A percentile compares a stretch with the other conserved stretches of the same genome.
These are phyloP conservation scores for Hylaeus anthracinus DNA, from an alignment of 1,140 invertebrate species.

Conservation along the genomic window DNA sequence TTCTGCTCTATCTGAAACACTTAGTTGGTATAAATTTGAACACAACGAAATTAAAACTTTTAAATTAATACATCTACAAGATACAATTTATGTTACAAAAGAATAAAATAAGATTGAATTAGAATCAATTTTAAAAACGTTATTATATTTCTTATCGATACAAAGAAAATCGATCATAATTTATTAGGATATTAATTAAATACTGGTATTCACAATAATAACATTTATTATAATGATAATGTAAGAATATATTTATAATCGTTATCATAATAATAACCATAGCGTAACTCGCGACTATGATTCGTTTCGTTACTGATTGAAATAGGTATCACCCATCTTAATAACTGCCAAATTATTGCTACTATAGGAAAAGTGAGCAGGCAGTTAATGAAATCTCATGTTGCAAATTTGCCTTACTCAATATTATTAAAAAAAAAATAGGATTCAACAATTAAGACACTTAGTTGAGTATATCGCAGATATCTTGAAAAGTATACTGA, in stretches of 20 bases:
- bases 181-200: conserved; percentile 24
- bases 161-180: not conserved
- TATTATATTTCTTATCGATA: not conserved
- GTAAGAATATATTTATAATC: conserved; percentile 74
- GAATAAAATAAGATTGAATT: too few species aligned
- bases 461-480: conserved; percentile 68
- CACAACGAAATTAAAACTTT: too few species aligned
- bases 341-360: conserved; percentile 61
- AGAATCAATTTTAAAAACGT: not conserved
- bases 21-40: too few species aligned
- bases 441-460: conserved; percentile 71
- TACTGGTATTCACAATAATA: conserved; percentile 61
- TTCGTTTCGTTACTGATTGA: conserved; percentile 32
- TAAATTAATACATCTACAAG: too few species aligned
- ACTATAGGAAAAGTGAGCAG: conserved; percentile 46
- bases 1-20: too few species aligned
- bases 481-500: conserved; percentile 62
- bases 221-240: conserved; percentile 73
- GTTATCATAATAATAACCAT: conserved; percentile 57
- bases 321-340: conserved; percentile 37
- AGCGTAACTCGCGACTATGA: conserved; percentile 37
- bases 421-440: conserved; percentile 48
- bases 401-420: conserved; percentile 31
- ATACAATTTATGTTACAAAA: too few species aligned
- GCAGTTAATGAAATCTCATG: conserved; percentile 46